Evolutionary conservation across 2,113 vertebrate species (phyloP), one percentile per base, ranked within the genome.

Genomic region (Strix uralensis): DNA sequence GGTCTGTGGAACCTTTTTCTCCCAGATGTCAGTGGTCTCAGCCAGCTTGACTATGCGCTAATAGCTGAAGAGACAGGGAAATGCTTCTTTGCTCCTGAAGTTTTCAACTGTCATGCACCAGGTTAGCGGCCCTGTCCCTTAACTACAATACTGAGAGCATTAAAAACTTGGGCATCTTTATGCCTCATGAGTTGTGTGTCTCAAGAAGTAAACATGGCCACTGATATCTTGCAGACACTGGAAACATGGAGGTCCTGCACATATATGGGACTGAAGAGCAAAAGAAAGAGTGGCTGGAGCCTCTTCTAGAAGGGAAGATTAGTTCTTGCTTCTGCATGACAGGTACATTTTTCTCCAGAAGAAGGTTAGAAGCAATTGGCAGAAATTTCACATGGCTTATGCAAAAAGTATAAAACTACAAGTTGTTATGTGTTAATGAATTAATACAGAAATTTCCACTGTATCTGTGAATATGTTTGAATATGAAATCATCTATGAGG

Each of bases 251-350:
- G 90, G 98, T 99, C 10, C 98, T 99, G 63, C 98, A 99, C 90
- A 97, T 99, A 82, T 99, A 99, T 87, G 99, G 99, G 86, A 99
- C 97, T 23, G 98, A 99, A 88, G 98, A 99, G 36, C 99, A 99
- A 95, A 99, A 99, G 97, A 98, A 95, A 62, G 90, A 98, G 65
- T 99, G 99, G 99, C 97, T 99, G 88, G 98, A 99, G 90, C 99
- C 99, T 91, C 98, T 99, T 34, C 98, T 99, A 15, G 95, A 96
- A 74, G 99, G 99, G 78, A 98, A 98, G 78, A 99, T 99, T 27
- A 96, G 97, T 77, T 99, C 99, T 89, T 99, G 98, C 96, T 99
- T 99, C 98, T 99, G 99, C 85, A 99, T 99, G 99, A 99, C 99
- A 96, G 99, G 99, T 99, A 93, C 97, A 27, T 38, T 38, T 73